These are phyloP conservation scores for Minunthozetes semirufus DNA, from an alignment of 2,888 invertebrate genomes.

Conservation along the genomic window DNA sequence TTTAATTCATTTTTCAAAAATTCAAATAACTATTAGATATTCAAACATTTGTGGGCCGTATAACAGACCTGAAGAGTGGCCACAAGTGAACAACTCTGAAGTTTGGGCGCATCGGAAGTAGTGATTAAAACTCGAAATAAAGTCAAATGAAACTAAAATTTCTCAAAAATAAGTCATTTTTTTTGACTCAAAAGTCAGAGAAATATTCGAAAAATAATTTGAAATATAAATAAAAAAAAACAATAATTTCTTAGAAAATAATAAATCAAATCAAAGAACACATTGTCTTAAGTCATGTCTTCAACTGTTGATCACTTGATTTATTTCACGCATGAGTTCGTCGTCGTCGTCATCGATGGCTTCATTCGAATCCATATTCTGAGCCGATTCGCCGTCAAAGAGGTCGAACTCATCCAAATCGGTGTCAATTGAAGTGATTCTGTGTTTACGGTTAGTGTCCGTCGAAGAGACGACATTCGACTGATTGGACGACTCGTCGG, in stretches of 20 bases:
- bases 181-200: not conserved
- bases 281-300: not conserved
- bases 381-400: not conserved
- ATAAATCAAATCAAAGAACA: no score
- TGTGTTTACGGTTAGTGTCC: conserved; percentile 13
- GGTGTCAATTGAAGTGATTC: conserved; percentile 29
- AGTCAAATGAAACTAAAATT: not conserved
- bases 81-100: no score
- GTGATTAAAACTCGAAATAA: not conserved
- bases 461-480: conserved; percentile 5
- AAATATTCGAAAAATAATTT: not conserved
- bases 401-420: conserved; percentile 31
- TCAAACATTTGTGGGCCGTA: no score
- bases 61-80: no score
- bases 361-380: not conserved
- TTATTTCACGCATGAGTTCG: conserved; percentile 39
- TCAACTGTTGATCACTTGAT: conserved; percentile 36
- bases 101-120: no score
- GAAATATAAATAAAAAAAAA: not conserved
- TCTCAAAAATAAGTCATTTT: not conserved
- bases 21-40: no score
- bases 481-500: not conserved
- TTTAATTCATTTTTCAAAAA: no score
- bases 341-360: conserved; percentile 36
- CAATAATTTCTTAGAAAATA: no score